These are phyloP conservation scores for Netelia virgata DNA, from an alignment of 2,888 invertebrate genomes.

Conservation along the genomic window DNA sequence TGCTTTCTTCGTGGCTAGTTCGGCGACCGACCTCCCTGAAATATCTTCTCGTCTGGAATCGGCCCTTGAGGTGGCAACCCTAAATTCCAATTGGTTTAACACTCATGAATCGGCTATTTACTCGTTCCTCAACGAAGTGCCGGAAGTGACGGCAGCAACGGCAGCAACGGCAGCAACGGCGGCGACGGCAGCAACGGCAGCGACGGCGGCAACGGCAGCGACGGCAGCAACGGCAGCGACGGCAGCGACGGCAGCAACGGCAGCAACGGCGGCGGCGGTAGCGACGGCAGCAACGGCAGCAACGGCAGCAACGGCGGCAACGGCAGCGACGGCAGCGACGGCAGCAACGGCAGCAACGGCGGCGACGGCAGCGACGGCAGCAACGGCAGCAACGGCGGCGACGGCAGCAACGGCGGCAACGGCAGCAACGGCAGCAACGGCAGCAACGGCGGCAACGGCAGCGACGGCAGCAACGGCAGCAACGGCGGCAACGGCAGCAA, in stretches of 20 bases:
- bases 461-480: too few relatives aligned
- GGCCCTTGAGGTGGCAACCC: constrained; percentile 57
- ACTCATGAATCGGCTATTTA: constrained; percentile 48
- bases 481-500: too few relatives aligned
- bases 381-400: background rate
- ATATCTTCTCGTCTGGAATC: constrained; percentile 19
- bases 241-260: too few relatives aligned
- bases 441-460: too few relatives aligned
- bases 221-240: too few relatives aligned
- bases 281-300: background rate
- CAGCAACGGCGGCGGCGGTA: background rate
- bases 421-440: background rate
- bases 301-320: too few relatives aligned
- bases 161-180: background rate
- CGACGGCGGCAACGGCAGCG: too few relatives aligned
- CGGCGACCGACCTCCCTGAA: background rate
- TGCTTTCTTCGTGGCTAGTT: constrained; percentile 57
- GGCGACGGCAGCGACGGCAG: too few relatives aligned
- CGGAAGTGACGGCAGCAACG: background rate
- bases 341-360: too few relatives aligned
- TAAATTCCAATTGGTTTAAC: constrained; percentile 65
- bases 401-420: background rate
- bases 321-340: too few relatives aligned
- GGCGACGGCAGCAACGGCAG: too few relatives aligned
- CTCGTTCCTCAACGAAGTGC: constrained; percentile 54